Base-by-base conservation (phyloP, 2,888 invertebrate genomes). In the Ethmia dodecea region DNA sequence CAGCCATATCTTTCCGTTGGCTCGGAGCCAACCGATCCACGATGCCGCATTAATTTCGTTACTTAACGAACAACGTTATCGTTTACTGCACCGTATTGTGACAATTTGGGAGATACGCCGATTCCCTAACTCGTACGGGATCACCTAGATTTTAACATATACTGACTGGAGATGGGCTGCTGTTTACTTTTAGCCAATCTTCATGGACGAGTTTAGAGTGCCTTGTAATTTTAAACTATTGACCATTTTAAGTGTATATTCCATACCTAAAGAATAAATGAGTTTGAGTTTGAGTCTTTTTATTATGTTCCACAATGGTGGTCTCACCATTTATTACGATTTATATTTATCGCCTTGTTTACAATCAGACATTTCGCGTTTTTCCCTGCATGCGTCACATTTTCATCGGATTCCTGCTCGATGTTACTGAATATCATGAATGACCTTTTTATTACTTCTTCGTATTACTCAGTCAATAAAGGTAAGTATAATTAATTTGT, bases 11-110 rank as follows among this genome's bases (percentile, higher is more conserved):
- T 49, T 55, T 45, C 45, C 42, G 51, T 57, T 76, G 78, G 80
- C 70, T 41, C 50, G 47, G 26, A 58, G 77, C 78, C 79, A 80
- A 73, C 42, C 47, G 52, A 66, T 69, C 72, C 60, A 55, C 61
- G 47, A 65, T 60, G 55, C 52, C 53, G 55, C 62, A 64, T 67
- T 71, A 62, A 68, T 72, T 75, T 64, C 59, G 54, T 54, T 55
- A 54, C 45, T 52, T 52, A 53, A 53, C 43, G 39, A 10, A 26
- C 27, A 52, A 35, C 49, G 60, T 57, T 52, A 57, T 58, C 38
- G 48, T 48, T 50, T 52, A 40, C 43, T 43, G 35, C 38, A 41
- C 42, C 29, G 34, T 35, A 41, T 47, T 49, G 46, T 48, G 45
- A 55, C 49, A 54, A 30, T 27, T 31, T 18, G 26, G 12, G n/a